phyloP scores from a whole-genome alignment of 2,113 vertebrate species.

The Pleuronectes platessa region DNA sequence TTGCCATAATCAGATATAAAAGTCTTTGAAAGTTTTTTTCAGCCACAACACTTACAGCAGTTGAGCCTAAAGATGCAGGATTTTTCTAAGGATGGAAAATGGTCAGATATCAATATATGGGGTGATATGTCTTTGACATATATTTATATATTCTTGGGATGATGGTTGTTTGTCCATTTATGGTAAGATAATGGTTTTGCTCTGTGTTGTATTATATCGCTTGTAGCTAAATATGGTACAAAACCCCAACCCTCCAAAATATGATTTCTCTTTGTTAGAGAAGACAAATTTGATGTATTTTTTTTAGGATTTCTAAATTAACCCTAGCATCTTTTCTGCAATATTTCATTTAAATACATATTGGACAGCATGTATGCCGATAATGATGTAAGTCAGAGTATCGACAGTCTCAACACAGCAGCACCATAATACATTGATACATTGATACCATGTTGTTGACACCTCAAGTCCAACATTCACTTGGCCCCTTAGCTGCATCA shows the following conservation, averaged over 20 bases:
- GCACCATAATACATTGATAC: no score
- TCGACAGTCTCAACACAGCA: no score
- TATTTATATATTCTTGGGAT: neutral
- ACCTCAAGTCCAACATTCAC: neutral
- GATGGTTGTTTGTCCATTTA: neutral
- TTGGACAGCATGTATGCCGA: no score
- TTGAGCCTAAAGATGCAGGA: neutral
- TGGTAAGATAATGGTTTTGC: neutral
- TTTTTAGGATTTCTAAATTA: no score
- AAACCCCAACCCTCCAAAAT: no score
- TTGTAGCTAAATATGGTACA: no score
- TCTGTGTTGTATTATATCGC: neutral
- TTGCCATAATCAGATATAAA: neutral
- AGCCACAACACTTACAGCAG: neutral
- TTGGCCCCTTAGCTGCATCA: neutral
- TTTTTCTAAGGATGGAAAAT: neutral
- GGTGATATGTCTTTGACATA: neutral
- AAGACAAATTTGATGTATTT: no score
- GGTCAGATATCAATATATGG: neutral
- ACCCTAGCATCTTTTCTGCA: no score
- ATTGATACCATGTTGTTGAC: neutral
- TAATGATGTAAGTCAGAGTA: no score
- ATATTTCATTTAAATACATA: no score
- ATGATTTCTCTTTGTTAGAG: no score
- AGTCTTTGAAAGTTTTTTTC: neutral